These are phyloP conservation scores for Sternotherus odoratus DNA, from an alignment of 2,797 vertebrate species.

Conservation along the genomic window DNA sequence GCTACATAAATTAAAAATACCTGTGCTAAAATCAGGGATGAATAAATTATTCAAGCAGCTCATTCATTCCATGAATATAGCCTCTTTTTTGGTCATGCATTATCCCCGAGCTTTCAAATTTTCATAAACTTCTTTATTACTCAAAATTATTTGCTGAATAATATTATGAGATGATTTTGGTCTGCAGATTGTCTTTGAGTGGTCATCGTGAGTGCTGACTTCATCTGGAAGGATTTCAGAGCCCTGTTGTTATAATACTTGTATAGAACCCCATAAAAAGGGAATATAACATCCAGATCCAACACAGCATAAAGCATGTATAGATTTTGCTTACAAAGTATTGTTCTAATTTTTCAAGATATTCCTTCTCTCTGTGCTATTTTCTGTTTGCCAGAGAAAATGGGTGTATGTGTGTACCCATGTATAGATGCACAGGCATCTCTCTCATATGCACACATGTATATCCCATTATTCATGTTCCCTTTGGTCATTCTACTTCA, in stretches of 20 bases:
- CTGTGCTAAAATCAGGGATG: constrained; percentile 11
- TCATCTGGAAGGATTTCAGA: not conserved
- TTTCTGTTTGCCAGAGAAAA: not conserved
- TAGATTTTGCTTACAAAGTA: rapidly evolving
- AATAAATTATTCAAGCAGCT: constrained; percentile 5
- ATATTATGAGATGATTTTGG: not conserved
- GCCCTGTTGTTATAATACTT: not conserved
- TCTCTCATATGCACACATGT: not conserved
- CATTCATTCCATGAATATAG: not conserved
- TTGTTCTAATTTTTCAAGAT: rapidly evolving
- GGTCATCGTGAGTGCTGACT: not conserved
- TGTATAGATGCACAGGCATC: rapidly evolving
- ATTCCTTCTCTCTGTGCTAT: not conserved
- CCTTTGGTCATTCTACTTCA: not conserved
- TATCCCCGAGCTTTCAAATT: not conserved
- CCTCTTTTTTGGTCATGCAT: not conserved
- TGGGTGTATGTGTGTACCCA: not conserved
- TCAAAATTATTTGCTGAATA: constrained; percentile 12
- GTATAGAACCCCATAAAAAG: rapidly evolving
- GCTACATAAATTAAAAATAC: constrained; percentile 1
- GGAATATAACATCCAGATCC: not conserved
- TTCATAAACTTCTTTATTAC: constrained; percentile 8
- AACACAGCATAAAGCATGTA: rapidly evolving
- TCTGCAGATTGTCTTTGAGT: not conserved
- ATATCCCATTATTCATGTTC: not conserved